Base-by-base conservation (phyloP, 2,113 vertebrate genomes). In the Speoplatyrhinus poulsoni region DNA sequence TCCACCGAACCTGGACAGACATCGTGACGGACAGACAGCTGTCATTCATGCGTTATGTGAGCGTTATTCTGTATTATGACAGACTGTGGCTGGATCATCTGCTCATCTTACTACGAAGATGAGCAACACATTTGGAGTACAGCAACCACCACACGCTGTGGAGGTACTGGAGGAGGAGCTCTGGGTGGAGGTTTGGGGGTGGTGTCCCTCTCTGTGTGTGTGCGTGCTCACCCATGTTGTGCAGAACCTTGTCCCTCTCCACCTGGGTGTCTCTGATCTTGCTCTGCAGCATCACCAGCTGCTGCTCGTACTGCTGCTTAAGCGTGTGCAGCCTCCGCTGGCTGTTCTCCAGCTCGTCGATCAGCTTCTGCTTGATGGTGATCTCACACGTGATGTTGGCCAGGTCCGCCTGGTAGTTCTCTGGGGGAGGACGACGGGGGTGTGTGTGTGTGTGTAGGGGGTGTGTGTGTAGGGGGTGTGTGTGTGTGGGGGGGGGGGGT, bases 351-450 rank as follows among this genome's bases (percentile, higher is more conserved):
- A 99, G 90, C 77, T 99, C 97, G 69, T 99, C 97, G 41, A 99
- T 99, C 67, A 99, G 91, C 70, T 99, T 99, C 89, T 99, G 97
- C 88, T 99, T 99, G 85, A 99, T 99, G 72, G 96, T 97, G 82
- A 99, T 99, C 92, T 99, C 97, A 85, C 97, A 99, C 15, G 97
- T 99, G 87, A 99, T 96, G 83, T 98, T 98, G 82, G 97, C 97
- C 88, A 99, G 89, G 74, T 99, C 97, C 7, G 94, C 96, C 81
- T 98, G 97, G 84, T 93, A 99, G 89, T 97, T 95, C 92, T 93
- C 92, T 93, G 87, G 33, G 0, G 36, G 62, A 73, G 2, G 53
- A 9, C 55, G 12, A n/a, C n/a, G n/a, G n/a, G n/a, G n/a, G n/a
- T n/a, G n/a, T n/a, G n/a, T n/a, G n/a, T n/a, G n/a, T n/a, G n/a